phyloP scores from a whole-genome alignment of 2,113 vertebrate genomes.

The Mixornis gularis region DNA sequence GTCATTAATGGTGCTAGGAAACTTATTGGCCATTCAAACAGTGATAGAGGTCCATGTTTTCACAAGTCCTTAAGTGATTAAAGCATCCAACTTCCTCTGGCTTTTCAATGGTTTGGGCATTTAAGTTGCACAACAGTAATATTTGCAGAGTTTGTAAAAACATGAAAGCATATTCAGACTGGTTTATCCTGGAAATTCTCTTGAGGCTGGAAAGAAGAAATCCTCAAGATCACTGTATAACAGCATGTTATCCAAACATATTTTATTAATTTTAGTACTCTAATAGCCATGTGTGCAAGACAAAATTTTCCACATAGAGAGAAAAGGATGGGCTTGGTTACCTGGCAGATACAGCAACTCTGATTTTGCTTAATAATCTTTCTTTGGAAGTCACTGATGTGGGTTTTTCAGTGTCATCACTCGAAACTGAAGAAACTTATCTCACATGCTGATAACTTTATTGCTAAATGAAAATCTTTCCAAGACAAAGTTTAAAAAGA shows the following conservation, averaged over 20 bases:
- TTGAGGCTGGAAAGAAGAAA: background rate
- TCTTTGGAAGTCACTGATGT: background rate
- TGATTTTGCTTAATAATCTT: background rate
- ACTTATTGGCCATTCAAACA: background rate
- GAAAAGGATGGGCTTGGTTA: background rate
- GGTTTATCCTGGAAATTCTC: background rate
- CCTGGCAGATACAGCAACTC: background rate
- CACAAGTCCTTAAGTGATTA: background rate
- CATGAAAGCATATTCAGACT: background rate
- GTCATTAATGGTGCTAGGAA: background rate
- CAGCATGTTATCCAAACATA: background rate
- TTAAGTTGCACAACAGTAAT: background rate
- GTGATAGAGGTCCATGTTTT: background rate
- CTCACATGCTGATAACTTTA: background rate
- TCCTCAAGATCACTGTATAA: background rate
- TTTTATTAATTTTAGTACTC: background rate
- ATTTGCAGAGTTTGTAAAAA: background rate
- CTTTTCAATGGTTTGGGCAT: background rate
- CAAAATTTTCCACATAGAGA: background rate
- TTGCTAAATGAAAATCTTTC: background rate
- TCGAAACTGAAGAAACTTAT: background rate
- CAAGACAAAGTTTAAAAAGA: background rate
- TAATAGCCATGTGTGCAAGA: background rate
- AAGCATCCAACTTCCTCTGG: background rate
- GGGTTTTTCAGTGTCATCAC: background rate